These are phyloP conservation scores for Drosophila anomalata DNA, from an alignment of 2,888 invertebrate genomes.

Conservation along the genomic window DNA sequence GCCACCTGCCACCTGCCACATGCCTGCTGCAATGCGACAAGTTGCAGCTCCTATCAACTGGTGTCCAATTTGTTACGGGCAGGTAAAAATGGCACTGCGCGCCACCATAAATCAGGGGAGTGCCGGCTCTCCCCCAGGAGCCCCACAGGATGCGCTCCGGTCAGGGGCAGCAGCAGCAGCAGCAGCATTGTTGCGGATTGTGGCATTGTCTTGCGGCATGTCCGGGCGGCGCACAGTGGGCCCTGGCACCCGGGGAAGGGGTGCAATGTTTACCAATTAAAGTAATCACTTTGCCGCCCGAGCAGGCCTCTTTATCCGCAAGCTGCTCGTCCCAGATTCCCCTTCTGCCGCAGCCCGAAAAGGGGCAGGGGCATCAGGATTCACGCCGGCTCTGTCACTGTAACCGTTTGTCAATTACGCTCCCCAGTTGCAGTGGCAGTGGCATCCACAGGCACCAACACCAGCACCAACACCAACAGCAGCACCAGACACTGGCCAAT, in stretches of 20 bases:
- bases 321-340: conserved; percentile 10
- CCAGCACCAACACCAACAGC: neutral
- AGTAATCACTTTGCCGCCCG: conserved; percentile 4
- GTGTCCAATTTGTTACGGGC: conserved; percentile 74
- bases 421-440: conserved; percentile 3
- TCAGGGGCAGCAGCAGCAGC: conserved; percentile 1
- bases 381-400: conserved; percentile 40
- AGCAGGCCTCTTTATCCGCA: conserved; percentile 10
- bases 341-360: neutral
- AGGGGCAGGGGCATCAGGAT: neutral
- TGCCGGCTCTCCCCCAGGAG: neutral
- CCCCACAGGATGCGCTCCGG: conserved; percentile 8
- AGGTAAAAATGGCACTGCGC: conserved; percentile 71
- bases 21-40: conserved; percentile 70
- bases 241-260: neutral
- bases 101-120: conserved; percentile 63
- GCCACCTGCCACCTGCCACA: too few relatives aligned
- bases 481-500: conserved; percentile 25
- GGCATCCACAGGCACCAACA: too few relatives aligned
- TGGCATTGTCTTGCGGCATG: conserved; percentile 41
- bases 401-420: conserved; percentile 70
- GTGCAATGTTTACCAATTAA: conserved; percentile 8
- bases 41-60: conserved; percentile 70
- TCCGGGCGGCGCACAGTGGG: conserved; percentile 14
- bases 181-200: conserved; percentile 35